Base-by-base conservation (phyloP, 1,140 invertebrate genomes). In the Drosophila pseudoobscura region DNA sequence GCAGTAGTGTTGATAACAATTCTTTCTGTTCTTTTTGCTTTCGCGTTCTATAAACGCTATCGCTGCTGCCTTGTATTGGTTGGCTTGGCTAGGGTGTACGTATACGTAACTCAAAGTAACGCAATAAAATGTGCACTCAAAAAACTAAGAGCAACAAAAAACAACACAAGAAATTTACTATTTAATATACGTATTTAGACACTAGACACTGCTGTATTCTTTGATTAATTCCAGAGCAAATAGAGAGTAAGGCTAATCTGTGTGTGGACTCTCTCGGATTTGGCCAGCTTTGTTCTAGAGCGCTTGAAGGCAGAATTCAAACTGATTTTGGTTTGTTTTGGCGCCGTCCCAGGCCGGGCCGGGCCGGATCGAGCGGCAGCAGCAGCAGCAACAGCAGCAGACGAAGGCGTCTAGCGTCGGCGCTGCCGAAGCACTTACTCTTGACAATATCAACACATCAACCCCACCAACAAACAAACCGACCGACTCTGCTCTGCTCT, bases 291-390 rank as follows among this genome's bases (percentile, higher is more conserved):
- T 66, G 83, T 88, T 88, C 83, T 88, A 88, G 55, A 68, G 68
- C 79, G 83, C 83, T 88, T 79, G 79, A 88, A 88, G 64, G 75
- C 68, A 88, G 75, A 88, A 88, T 88, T 88, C 75, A 83, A 83
- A 88, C 83, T 88, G 84, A 88, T 69, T 76, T 88, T 62, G 55
- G 57, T 53, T 66, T 56, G 83, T 88, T 87, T 87, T 87, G 83
- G 68, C 75, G 75, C 56, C 31, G 43, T 39, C 35, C 35, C 35
- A 39, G 35, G 35, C 35, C 35, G 11, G 35, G 35, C 11, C 35
- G 24, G 35, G 11, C 35, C 35, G 35, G 35, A 11, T 11, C 24
- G 35, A 11, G 22, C 41, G 43, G 2, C 41, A 53, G 31, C 26
- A 35, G 31, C 31, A 9, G 29, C 60, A 53, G 31, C 26, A 35